A percentile compares a stretch with the other conserved stretches of the same genome.
Evolutionary conservation across 2,797 vertebrate species (phyloP).

Genomic region (Echiichthys vipera): DNA sequence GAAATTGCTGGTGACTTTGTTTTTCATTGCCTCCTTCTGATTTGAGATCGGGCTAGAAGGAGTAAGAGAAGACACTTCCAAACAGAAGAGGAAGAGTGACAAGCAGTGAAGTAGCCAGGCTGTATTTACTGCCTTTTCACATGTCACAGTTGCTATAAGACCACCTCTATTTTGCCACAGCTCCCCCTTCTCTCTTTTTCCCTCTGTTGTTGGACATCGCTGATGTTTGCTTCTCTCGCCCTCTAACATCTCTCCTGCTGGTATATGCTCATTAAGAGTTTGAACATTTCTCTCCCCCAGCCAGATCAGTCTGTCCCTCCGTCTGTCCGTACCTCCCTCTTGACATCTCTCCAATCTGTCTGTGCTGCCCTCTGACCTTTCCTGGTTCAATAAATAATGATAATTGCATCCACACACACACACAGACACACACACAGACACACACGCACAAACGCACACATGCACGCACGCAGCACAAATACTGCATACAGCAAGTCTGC

Average conservation of each 20-base stretch:
- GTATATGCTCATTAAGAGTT: slow-evolving; percentile 53
- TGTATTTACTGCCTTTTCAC: slow-evolving; percentile 41
- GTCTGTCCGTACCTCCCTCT: slow-evolving; percentile 16
- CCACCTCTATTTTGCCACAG: background rate
- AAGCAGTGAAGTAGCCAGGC: slow-evolving; percentile 41
- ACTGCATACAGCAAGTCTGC: background rate
- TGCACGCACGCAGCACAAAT: background rate
- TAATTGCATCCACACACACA: slow-evolving; percentile 34
- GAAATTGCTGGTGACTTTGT: slow-evolving; percentile 75
- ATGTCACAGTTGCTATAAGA: slow-evolving; percentile 9
- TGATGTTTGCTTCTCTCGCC: slow-evolving; percentile 30
- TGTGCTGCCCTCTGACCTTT: slow-evolving; percentile 50
- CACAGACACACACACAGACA: too few relatives aligned
- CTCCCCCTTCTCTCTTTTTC: slow-evolving; percentile 9
- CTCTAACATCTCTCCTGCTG: slow-evolving; percentile 49
- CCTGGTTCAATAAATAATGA: slow-evolving; percentile 57
- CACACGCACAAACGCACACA: background rate
- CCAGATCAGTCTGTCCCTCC: slow-evolving; percentile 18
- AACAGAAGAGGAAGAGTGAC: slow-evolving; percentile 45
- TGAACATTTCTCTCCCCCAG: slow-evolving; percentile 36
- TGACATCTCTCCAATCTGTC: slow-evolving; percentile 29
- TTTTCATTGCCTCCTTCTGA: slow-evolving; percentile 63
- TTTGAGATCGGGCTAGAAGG: slow-evolving; percentile 62
- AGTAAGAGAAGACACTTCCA: slow-evolving; percentile 58
- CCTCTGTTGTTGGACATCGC: slow-evolving; percentile 25